phyloP scores from a whole-genome alignment of 92 coral and sea anemone genomes.

The Pocillopora meandrina region DNA sequence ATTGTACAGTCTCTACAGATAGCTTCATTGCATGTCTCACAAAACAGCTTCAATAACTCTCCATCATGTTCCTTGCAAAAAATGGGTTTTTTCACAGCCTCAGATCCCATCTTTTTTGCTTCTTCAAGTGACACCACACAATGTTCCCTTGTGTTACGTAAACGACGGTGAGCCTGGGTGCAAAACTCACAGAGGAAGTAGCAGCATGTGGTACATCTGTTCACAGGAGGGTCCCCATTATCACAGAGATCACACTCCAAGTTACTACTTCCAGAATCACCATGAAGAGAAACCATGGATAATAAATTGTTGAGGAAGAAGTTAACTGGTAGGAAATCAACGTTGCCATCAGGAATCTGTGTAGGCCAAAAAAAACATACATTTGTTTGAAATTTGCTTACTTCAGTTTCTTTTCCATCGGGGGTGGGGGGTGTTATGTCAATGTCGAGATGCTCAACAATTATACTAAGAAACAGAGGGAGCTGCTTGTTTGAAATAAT shows the following conservation, averaged over 20 bases:
- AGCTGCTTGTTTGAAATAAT: too few relatives aligned
- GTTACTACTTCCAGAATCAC: not conserved
- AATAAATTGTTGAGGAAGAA: constrained; percentile 39
- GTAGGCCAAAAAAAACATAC: not conserved
- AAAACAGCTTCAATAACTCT: constrained; percentile 52
- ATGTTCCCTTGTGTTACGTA: constrained; percentile 48
- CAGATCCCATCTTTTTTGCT: constrained; percentile 31
- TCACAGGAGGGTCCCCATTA: constrained; percentile 39
- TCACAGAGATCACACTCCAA: constrained; percentile 63
- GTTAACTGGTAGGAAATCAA: constrained; percentile 9
- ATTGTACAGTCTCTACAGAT: constrained; percentile 65
- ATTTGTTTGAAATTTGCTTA: too few relatives aligned
- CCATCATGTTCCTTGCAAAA: constrained; percentile 57
- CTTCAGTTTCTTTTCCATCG: too few relatives aligned
- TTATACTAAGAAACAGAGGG: too few relatives aligned
- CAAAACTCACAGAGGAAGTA: constrained; percentile 59
- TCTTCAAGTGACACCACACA: constrained; percentile 45
- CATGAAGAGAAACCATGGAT: constrained; percentile 33
- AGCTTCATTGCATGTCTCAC: constrained; percentile 59
- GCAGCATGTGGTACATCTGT: constrained; percentile 49
- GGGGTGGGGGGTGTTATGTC: too few relatives aligned
- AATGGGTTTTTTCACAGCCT: constrained; percentile 28
- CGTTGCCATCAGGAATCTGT: constrained; percentile 6
- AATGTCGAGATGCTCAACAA: too few relatives aligned
- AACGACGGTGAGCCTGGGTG: constrained; percentile 37